Evolutionary conservation across 2,797 vertebrate genomes (phyloP), one percentile per base, ranked within the genome.

Genomic region (Acestrorhynchus altus): DNA sequence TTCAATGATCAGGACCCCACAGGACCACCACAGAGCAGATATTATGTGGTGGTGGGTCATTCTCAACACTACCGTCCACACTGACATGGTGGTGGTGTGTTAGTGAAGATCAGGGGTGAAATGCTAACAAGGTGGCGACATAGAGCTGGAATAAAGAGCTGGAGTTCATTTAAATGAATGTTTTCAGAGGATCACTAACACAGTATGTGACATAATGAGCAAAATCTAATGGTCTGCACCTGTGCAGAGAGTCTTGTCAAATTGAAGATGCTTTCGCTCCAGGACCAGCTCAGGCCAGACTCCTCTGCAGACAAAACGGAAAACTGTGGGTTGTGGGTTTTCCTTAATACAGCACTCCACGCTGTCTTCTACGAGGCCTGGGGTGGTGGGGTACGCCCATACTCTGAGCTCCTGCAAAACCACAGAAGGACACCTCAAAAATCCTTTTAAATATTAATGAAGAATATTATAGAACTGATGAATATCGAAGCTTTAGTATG

Each of bases 321-420:
- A 94, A 15, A 92, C 18, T 18, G 90, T 84, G 0, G 90, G 90
- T 77, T 96, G 91, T 0, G 95, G 94, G 86, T 96, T 99, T n/a
- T 95, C 92, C 64, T 92, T 95, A 68, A 97, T 85, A 16, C 88
- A 89, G 81, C 96, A 96, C 68, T 97, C 61, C 0, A 96, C 70
- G 20, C 73, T 92, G 88, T 97, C 95, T 69, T 95, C 92, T 26
- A 95, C 66, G n/a, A 92, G 66, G 2, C 94, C 95, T 0, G 81
- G 63, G 22, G 90, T 89, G 4, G 94, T 96, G 20, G 96, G 95
- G 72, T 95, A 98, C 0, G 96, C 96, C 95, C 95, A 97, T 18
- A 97, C 16, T 0, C 57, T 93, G 88, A 99, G 85, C 46, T 89
- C 83, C 97, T 99, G 74, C 26, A 0, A 18, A 60, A 22, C 24